These are phyloP conservation scores for Sipha flava DNA, from an alignment of 1,140 invertebrate species.

Conservation along the genomic window DNA sequence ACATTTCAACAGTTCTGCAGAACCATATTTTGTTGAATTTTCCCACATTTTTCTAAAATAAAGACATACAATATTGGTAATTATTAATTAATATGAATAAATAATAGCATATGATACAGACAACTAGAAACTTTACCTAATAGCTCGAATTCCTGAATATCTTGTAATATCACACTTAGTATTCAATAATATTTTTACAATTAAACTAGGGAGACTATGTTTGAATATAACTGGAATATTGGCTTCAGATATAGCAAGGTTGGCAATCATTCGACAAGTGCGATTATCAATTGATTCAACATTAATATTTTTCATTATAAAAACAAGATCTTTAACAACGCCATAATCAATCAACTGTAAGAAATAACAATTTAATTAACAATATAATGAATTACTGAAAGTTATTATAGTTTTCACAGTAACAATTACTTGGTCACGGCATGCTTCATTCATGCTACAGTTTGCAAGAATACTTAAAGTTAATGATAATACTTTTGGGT, in stretches of 20 bases:
- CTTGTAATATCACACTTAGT: constrained; percentile 30
- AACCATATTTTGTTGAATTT: constrained; percentile 1
- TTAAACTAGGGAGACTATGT: constrained; percentile 27
- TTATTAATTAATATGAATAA: neutral
- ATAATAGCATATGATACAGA: neutral
- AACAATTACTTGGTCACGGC: constrained; percentile 36
- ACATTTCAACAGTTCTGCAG: neutral
- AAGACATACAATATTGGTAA: neutral
- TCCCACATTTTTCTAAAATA: constrained; percentile 15
- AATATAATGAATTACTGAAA: no score
- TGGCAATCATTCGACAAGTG: constrained; percentile 37
- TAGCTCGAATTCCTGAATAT: constrained; percentile 37
- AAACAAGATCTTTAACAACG: constrained; percentile 32
- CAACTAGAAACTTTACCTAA: constrained; percentile 33
- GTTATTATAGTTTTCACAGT: neutral
- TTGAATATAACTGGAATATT: constrained; percentile 34
- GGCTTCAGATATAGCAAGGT: constrained; percentile 35
- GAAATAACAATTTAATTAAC: neutral
- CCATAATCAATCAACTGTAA: constrained; percentile 34
- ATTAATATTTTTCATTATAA: constrained; percentile 35
- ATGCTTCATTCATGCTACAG: constrained; percentile 36
- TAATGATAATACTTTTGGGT: constrained; percentile 37
- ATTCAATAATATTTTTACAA: constrained; percentile 33
- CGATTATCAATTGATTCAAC: constrained; percentile 36
- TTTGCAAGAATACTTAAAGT: constrained; percentile 39